Evolutionary conservation across 2,113 vertebrate species (phyloP).

Genomic region (Fregata magnificens): DNA sequence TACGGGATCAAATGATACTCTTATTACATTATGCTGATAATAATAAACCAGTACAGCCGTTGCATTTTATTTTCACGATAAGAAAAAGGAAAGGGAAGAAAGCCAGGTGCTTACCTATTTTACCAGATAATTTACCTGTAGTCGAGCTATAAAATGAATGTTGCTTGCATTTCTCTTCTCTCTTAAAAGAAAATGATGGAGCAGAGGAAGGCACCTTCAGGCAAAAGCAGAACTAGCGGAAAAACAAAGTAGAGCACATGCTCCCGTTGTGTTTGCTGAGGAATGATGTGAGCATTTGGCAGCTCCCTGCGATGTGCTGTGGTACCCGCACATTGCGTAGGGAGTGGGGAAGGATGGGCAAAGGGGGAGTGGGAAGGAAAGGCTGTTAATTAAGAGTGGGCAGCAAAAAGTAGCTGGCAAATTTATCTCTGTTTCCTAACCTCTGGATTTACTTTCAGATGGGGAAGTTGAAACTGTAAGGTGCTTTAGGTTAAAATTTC

Average conservation of each 20-base stretch:
- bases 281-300: neutral
- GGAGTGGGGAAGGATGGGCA: neutral
- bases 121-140: neutral
- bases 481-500: neutral
- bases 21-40: neutral
- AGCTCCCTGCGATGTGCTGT: neutral
- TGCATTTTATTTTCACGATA: neutral
- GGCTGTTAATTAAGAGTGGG: neutral
- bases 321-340: neutral
- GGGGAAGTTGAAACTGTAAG: neutral
- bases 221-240: neutral
- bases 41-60: neutral
- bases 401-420: neutral
- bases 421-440: neutral
- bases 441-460: neutral
- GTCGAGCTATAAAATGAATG: neutral
- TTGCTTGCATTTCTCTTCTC: neutral
- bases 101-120: neutral
- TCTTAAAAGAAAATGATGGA: neutral
- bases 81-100: neutral
- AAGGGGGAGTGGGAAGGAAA: neutral
- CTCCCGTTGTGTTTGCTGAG: neutral
- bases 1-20: neutral
- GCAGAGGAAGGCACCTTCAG: conserved; percentile 29
- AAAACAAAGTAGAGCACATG: neutral